Percentiles rank a stretch among this genome's conserved stretches.
Conservation (phyloP, 1,140 invertebrate species). For the Cryptotermes secundus region DNA sequence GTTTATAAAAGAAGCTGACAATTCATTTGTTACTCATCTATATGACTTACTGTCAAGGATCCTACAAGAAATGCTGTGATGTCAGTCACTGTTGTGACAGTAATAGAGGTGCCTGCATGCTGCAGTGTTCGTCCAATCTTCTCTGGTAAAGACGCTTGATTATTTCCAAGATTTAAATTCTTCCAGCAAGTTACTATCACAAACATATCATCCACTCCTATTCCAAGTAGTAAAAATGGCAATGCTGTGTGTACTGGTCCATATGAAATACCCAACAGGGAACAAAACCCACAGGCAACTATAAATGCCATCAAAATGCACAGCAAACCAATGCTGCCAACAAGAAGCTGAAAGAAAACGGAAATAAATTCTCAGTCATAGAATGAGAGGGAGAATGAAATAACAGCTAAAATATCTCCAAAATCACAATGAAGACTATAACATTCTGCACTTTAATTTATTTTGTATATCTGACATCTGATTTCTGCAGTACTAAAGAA, state of each 20-base stretch:
- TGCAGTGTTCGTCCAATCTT: constrained; percentile 68
- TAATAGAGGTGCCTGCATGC: constrained; percentile 79
- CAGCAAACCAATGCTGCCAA: constrained; percentile 65
- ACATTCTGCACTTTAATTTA: too few species aligned
- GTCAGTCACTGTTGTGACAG: constrained; percentile 80
- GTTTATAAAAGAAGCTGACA: too few species aligned
- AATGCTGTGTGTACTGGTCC: constrained; percentile 79
- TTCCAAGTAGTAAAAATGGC: constrained; percentile 78
- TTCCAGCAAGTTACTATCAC: constrained; percentile 73
- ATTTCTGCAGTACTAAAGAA: too few species aligned
- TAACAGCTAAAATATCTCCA: too few species aligned
- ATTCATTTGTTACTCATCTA: too few species aligned
- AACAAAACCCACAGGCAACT: constrained; percentile 70
- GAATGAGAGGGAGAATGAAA: too few species aligned
- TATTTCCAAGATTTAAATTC: constrained; percentile 35
- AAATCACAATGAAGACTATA: too few species aligned
- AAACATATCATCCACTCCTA: constrained; percentile 81
- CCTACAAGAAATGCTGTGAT: constrained; percentile 75
- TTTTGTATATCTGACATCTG: too few species aligned
- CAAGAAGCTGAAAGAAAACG: constrained; percentile 48
- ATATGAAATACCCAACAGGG: constrained; percentile 69
- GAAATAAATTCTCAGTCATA: too few species aligned
- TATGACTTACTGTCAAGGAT: constrained; percentile 58
- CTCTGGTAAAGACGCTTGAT: constrained; percentile 50
- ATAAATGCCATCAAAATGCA: constrained; percentile 76